phyloP scores from a whole-genome alignment of 2,888 invertebrate genomes.

The Ariolimax columbianus region DNA sequence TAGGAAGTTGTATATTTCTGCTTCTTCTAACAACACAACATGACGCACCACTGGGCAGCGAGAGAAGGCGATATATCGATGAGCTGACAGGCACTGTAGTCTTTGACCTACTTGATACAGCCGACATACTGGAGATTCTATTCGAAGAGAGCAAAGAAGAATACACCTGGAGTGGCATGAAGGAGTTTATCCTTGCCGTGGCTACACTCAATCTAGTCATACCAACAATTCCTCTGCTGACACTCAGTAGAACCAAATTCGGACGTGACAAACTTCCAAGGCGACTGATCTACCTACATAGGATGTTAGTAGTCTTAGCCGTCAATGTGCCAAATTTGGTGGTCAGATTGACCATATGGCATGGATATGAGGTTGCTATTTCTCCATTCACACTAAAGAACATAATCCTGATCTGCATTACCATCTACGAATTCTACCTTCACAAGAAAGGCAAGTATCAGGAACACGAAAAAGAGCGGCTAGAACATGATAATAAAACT shows the following conservation, averaged over 20 bases:
- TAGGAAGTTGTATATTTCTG: constrained; percentile 78
- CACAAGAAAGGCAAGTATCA: constrained; percentile 52
- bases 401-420: constrained; percentile 80
- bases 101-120: constrained; percentile 82
- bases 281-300: constrained; percentile 61
- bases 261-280: constrained; percentile 72
- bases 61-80: constrained; percentile 80
- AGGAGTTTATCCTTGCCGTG: constrained; percentile 80
- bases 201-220: constrained; percentile 81
- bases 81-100: constrained; percentile 81
- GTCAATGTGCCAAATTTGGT: constrained; percentile 81
- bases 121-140: constrained; percentile 81
- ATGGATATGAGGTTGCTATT: constrained; percentile 79
- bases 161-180: constrained; percentile 71
- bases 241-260: constrained; percentile 80
- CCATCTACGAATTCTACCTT: constrained; percentile 73
- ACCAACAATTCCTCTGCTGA: constrained; percentile 81
- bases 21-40: constrained; percentile 81
- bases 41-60: constrained; percentile 79
- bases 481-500: neutral
- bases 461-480: neutral
- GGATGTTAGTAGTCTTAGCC: constrained; percentile 38
- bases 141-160: constrained; percentile 73
- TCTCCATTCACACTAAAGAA: constrained; percentile 83
- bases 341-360: constrained; percentile 81